phyloP scores from a whole-genome alignment of 2,888 invertebrate genomes.

The Trypoxylon attenuatum region DNA sequence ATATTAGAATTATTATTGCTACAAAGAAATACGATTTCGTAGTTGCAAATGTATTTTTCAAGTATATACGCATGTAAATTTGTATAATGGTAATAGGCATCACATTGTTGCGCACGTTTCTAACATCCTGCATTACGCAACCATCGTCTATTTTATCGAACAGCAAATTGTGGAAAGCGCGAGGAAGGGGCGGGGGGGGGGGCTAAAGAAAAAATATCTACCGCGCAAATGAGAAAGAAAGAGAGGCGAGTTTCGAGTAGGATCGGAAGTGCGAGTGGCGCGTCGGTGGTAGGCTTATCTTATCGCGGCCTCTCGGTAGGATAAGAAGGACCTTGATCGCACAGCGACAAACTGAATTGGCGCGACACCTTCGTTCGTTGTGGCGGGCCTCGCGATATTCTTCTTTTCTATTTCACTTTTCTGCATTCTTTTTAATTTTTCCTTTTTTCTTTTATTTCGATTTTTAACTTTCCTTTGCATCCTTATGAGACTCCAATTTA shows the following conservation, averaged over 20 bases:
- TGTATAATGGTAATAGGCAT: too few relatives aligned
- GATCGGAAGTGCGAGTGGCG: conserved; percentile 64
- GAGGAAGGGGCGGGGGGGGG: not conserved
- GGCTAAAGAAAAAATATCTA: not conserved
- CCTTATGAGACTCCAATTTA: too few relatives aligned
- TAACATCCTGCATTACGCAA: too few relatives aligned
- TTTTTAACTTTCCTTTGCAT: too few relatives aligned
- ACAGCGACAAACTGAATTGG: conserved; percentile 59
- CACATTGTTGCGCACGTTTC: too few relatives aligned
- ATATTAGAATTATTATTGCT: too few relatives aligned
- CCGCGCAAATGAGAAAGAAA: conserved; percentile 8
- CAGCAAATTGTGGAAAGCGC: not conserved
- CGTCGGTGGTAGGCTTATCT: conserved; percentile 65
- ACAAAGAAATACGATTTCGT: too few relatives aligned
- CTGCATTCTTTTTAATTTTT: too few relatives aligned
- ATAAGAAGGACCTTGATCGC: conserved; percentile 72
- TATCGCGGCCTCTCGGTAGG: conserved; percentile 67
- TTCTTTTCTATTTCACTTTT: not conserved
- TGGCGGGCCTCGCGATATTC: conserved; percentile 8
- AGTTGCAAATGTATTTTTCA: too few relatives aligned
- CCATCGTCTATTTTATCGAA: too few relatives aligned
- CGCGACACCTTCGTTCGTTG: conserved; percentile 44
- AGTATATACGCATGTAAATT: too few relatives aligned
- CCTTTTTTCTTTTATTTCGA: too few relatives aligned
- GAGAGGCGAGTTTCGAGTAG: conserved; percentile 40